Evolutionary conservation across 2,888 invertebrate species (phyloP).

Genomic region (Tachystola acroxantha): DNA sequence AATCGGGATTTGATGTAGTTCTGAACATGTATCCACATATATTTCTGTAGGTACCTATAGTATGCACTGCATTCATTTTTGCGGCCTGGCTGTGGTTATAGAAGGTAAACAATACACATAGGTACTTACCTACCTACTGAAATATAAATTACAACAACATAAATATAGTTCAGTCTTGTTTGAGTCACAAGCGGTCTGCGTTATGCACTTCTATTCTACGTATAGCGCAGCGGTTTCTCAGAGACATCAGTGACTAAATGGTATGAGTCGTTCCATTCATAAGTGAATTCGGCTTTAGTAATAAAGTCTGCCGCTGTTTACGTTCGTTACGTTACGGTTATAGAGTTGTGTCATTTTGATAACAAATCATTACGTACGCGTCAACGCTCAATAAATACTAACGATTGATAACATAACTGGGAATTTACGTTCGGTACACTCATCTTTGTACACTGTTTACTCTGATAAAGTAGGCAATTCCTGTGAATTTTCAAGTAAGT

Average conservation of each 20-base stretch:
- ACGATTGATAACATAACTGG: background rate
- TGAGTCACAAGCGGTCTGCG: constrained; percentile 38
- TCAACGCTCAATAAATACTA: constrained; percentile 1
- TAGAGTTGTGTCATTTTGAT: constrained; percentile 27
- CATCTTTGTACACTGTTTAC: too few species aligned
- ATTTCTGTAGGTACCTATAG: too few species aligned
- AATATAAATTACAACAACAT: constrained; percentile 14
- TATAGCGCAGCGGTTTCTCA: constrained; percentile 38
- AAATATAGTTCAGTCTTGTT: constrained; percentile 6
- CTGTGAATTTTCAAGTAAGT: too few species aligned
- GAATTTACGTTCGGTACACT: too few species aligned
- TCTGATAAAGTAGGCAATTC: too few species aligned
- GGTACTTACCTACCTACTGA: too few species aligned
- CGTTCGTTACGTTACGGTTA: constrained; percentile 20
- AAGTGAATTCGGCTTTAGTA: constrained; percentile 33
- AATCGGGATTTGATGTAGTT: too few species aligned
- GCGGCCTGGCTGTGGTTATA: background rate
- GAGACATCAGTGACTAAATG: constrained; percentile 48
- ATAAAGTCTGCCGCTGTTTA: constrained; percentile 19
- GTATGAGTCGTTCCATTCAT: constrained; percentile 60
- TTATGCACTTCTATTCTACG: constrained; percentile 44
- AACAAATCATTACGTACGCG: constrained; percentile 19
- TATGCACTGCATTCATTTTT: background rate
- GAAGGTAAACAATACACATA: constrained; percentile 2
- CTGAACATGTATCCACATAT: too few species aligned